A percentile compares a stretch with the other conserved stretches of the same genome.
Evolutionary conservation across 1,140 invertebrate genomes (phyloP).

Genomic region (Bombus fervidus): DNA sequence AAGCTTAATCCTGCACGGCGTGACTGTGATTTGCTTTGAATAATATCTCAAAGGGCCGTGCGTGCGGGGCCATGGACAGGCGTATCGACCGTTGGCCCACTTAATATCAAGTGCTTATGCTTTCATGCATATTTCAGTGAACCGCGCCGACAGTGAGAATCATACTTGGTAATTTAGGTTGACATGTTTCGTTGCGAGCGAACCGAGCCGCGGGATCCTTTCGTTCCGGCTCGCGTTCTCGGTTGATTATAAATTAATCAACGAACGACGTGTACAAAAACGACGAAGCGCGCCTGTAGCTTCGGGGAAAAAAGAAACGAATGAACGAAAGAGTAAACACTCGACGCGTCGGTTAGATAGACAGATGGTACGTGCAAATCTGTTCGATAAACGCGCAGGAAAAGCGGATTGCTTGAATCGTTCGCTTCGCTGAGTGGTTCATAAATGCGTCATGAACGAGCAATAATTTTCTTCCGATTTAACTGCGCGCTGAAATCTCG

Average conservation of each 20-base stretch:
- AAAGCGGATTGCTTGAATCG: slow-evolving; percentile 2
- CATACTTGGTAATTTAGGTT: slow-evolving; percentile 76
- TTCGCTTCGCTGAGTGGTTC: background rate
- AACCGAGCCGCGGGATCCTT: slow-evolving; percentile 16
- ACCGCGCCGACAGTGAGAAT: slow-evolving; percentile 58
- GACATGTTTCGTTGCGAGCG: slow-evolving; percentile 47
- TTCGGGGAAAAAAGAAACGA: background rate
- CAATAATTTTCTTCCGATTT: slow-evolving; percentile 21
- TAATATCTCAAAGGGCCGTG: slow-evolving; percentile 78
- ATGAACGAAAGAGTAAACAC: no score
- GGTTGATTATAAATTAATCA: slow-evolving; percentile 18
- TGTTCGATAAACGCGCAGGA: no score
- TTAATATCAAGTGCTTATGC: slow-evolving; percentile 68
- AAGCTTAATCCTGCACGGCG: slow-evolving; percentile 72
- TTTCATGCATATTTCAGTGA: slow-evolving; percentile 79
- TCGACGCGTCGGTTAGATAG: no score
- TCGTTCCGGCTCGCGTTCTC: background rate
- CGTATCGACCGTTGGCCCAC: slow-evolving; percentile 53
- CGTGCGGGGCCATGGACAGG: slow-evolving; percentile 39
- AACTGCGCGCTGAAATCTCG: background rate
- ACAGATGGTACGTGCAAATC: background rate
- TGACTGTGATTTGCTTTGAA: slow-evolving; percentile 79
- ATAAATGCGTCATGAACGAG: background rate
- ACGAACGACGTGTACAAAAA: no score
- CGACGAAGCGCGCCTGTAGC: no score